These are phyloP conservation scores for Monopterus albus DNA, from an alignment of 2,113 vertebrate genomes.

Conservation along the genomic window DNA sequence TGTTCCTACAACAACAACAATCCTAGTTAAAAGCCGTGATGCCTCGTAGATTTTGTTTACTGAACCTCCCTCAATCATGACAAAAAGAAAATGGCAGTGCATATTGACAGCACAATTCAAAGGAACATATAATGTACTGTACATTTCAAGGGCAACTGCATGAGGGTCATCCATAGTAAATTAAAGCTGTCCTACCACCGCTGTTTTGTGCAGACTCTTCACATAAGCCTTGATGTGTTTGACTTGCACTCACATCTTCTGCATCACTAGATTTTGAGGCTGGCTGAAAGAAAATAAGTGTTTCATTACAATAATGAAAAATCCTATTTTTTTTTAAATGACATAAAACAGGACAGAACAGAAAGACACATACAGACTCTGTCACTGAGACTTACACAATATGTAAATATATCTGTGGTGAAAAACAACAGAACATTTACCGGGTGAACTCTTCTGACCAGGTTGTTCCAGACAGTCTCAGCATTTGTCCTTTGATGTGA, in stretches of 20 bases:
- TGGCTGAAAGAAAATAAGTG: slow-evolving; percentile 54
- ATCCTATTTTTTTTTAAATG: background rate
- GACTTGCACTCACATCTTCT: slow-evolving; percentile 38
- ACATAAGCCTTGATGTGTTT: slow-evolving; percentile 23
- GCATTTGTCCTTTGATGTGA: slow-evolving; percentile 80
- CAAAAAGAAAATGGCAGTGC: background rate
- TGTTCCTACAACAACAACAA: background rate
- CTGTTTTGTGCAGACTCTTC: slow-evolving; percentile 52
- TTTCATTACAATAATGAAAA: background rate
- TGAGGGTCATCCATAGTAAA: slow-evolving; percentile 43
- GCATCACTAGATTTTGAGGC: slow-evolving; percentile 19
- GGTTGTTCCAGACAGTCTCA: slow-evolving; percentile 82
- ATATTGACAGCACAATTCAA: background rate
- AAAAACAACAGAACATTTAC: slow-evolving; percentile 50
- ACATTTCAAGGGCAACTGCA: slow-evolving; percentile 34
- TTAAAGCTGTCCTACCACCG: slow-evolving; percentile 67
- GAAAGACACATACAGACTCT: background rate
- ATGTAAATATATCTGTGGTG: background rate
- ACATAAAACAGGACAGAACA: background rate
- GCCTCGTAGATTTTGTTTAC: background rate
- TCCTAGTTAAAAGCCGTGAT: background rate
- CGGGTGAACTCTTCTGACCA: slow-evolving; percentile 78
- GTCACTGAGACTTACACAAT: background rate
- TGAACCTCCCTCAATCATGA: background rate
- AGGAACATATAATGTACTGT: background rate